Conservation (phyloP, 2,797 vertebrate genomes). For the Sebastes alutus region DNA sequence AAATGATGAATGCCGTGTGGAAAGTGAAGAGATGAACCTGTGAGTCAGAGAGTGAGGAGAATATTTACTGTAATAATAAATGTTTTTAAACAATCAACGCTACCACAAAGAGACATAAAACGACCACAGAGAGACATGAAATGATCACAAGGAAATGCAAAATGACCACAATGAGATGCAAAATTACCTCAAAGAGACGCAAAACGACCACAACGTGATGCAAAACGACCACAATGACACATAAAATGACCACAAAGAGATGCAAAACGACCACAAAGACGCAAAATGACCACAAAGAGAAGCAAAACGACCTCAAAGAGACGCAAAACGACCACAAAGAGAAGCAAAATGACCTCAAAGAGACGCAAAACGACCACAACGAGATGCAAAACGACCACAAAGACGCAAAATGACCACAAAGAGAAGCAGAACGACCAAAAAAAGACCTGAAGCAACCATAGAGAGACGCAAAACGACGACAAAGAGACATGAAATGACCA, state of each 20-base stretch:
- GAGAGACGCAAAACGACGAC: neutral
- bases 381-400: neutral
- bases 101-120: neutral
- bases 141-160: no score
- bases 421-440: no score
- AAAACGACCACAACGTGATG: no score
- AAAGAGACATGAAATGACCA: no score
- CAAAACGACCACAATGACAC: no score
- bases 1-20: slow-evolving; percentile 31
- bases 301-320: neutral
- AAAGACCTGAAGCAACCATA: no score
- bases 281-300: neutral
- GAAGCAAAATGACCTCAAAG: neutral
- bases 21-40: neutral
- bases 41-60: neutral
- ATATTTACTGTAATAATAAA: slow-evolving; percentile 8
- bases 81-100: neutral
- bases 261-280: neutral
- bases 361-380: accelerated
- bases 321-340: neutral
- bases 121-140: no score
- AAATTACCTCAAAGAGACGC: no score
- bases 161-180: no score
- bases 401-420: no score
- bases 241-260: neutral